Evolutionary conservation across 2,888 invertebrate genomes (phyloP), one percentile per base, ranked within the genome.

Genomic region (Tachystola acroxantha): DNA sequence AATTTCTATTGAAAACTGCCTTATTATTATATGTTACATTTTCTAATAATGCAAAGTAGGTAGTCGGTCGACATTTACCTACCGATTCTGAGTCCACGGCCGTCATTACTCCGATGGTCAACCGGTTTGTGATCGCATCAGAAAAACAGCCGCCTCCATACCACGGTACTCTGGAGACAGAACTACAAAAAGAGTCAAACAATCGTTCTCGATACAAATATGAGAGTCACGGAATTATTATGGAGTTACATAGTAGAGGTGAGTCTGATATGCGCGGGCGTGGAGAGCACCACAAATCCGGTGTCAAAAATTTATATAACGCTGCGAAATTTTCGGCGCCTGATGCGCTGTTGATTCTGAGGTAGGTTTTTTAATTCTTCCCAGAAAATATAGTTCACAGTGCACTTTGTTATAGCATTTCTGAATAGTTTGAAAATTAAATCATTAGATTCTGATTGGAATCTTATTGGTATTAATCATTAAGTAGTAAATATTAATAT

Each of bases 101-200:
- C 63, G 76, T 79, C 79, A 78, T 73, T 75, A 75, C 72, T 60
- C 60, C 67, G 79, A 75, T 68, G 80, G 81, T 66, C 80, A 75
- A 84, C 85, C 85, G 85, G 85, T 84, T 82, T 79, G 64, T 73
- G 84, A 82, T 80, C 74, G 62, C 79, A 80, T 76, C 84, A 84
- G 78, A 84, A 82, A 82, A 82, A 84, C 81, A 77, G 70, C 81
- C 74, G 67, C 72, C 70, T 53, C 61, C 32, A 49, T 72, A 81
- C 81, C 73, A 75, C 46, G 71, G 54, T 10, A 32, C 35, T 16
- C 30, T 26, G 24, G 19, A 30, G 12, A 25, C 7, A 20, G 5
- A 5, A 30, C 25, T 26, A 29, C 7, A 7, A 24, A 22, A n/a
- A 3, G 22, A 24, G 24, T 24, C 27, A 20, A 11, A 27, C 10